A percentile compares a stretch with the other conserved stretches of the same genome.
These are phyloP conservation scores for Empis livida DNA, from an alignment of 2,888 invertebrate genomes.

Conservation along the genomic window DNA sequence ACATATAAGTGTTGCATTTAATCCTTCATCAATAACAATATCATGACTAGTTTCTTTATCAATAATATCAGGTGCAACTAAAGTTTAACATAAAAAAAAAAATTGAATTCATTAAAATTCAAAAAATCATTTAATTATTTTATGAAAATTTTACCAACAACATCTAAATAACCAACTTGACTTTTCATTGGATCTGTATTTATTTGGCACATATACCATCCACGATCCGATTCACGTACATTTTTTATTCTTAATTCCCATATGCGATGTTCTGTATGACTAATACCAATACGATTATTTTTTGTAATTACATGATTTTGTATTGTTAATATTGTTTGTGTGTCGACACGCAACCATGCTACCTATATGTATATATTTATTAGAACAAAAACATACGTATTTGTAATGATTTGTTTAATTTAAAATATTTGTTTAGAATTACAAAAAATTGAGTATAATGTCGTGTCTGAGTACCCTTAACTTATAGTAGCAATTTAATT, in stretches of 20 bases:
- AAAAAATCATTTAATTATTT: background rate
- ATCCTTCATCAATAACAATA: constrained; percentile 73
- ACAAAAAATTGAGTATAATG: no score
- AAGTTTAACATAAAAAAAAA: constrained; percentile 16
- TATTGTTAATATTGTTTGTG: constrained; percentile 82
- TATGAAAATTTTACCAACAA: constrained; percentile 64
- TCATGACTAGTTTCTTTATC: constrained; percentile 78
- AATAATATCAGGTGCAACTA: constrained; percentile 76
- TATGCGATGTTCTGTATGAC: constrained; percentile 71
- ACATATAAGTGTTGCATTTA: constrained; percentile 73
- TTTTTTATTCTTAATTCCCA: constrained; percentile 81
- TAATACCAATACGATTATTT: constrained; percentile 72
- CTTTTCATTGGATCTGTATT: constrained; percentile 90
- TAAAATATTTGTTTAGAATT: no score
- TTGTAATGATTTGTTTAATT: no score
- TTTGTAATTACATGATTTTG: constrained; percentile 83
- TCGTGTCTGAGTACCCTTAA: no score
- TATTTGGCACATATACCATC: constrained; percentile 80
- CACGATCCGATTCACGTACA: constrained; percentile 65
- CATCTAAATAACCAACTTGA: constrained; percentile 74
- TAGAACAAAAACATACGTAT: no score
- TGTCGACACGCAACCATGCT: constrained; percentile 81
- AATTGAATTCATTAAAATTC: background rate
- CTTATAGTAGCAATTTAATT: no score
- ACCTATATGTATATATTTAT: no score